Conservation (phyloP, 2,888 invertebrate genomes). For the Scaptomyza parva region DNA sequence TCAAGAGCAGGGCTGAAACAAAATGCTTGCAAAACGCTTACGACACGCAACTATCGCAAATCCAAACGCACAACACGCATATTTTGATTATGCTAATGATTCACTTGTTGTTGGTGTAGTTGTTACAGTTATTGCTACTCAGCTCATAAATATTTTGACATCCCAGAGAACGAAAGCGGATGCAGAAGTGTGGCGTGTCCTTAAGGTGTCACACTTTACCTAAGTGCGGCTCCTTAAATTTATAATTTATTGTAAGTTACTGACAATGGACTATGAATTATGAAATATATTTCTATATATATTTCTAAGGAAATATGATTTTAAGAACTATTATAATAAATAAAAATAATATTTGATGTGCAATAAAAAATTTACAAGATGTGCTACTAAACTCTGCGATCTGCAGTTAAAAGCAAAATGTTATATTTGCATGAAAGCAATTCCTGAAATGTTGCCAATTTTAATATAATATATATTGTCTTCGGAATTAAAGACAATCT, state of each 20-base stretch:
- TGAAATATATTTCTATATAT: too few species aligned
- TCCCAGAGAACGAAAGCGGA: constrained; percentile 47
- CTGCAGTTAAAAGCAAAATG: not conserved
- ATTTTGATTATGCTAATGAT: constrained; percentile 77
- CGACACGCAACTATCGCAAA: constrained; percentile 58
- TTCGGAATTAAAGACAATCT: not conserved
- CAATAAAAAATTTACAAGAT: constrained; percentile 1
- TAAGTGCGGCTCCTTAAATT: constrained; percentile 37
- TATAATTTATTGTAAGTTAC: constrained; percentile 37
- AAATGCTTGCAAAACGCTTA: constrained; percentile 57
- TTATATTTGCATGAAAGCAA: constrained; percentile 8
- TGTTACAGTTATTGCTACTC: constrained; percentile 28
- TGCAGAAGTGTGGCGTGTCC: constrained; percentile 39
- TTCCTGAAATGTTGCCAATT: not conserved
- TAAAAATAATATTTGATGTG: too few species aligned
- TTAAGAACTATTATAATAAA: too few species aligned
- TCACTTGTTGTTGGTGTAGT: constrained; percentile 12
- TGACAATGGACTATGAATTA: not conserved
- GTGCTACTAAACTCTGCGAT: not conserved
- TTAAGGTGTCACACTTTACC: constrained; percentile 24
- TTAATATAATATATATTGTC: not conserved
- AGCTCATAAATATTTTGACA: constrained; percentile 62
- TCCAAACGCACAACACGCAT: constrained; percentile 65
- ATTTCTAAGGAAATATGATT: not conserved
- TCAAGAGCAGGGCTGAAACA: constrained; percentile 22